Conservation (phyloP, 2,113 vertebrate species). For the Mohoua ochrocephala region DNA sequence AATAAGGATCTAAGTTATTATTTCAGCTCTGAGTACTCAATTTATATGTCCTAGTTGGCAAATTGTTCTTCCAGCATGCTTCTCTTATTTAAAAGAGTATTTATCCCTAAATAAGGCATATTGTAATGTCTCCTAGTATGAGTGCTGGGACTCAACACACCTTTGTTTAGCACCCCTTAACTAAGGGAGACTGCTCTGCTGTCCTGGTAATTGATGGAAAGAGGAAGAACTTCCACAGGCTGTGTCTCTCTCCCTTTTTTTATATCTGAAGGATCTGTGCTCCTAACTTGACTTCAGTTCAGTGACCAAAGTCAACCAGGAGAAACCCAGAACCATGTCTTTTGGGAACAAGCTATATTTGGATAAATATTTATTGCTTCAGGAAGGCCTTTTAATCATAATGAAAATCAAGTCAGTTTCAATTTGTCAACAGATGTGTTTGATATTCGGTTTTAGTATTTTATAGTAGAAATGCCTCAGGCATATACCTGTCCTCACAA, state of each 20-base stretch:
- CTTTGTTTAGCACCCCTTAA: background rate
- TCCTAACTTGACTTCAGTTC: background rate
- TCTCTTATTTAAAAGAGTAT: background rate
- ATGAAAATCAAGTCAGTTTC: background rate
- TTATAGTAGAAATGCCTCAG: background rate
- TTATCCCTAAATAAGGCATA: background rate
- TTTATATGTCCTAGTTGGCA: slow-evolving; percentile 13
- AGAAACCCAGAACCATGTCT: background rate
- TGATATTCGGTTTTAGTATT: background rate
- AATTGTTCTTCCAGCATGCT: background rate
- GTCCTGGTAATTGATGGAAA: background rate
- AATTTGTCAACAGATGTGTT: background rate
- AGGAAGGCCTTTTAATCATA: background rate
- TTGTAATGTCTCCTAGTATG: background rate
- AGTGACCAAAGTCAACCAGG: background rate
- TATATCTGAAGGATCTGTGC: background rate
- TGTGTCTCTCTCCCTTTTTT: background rate
- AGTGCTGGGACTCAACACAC: background rate
- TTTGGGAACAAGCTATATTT: background rate
- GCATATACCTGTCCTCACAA: background rate
- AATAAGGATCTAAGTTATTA: slow-evolving; percentile 1
- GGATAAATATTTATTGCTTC: background rate
- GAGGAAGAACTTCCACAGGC: background rate
- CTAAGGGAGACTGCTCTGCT: background rate
- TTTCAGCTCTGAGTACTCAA: background rate